Base-by-base conservation (phyloP, 1,140 invertebrate species). In the Ceratina japonica region DNA sequence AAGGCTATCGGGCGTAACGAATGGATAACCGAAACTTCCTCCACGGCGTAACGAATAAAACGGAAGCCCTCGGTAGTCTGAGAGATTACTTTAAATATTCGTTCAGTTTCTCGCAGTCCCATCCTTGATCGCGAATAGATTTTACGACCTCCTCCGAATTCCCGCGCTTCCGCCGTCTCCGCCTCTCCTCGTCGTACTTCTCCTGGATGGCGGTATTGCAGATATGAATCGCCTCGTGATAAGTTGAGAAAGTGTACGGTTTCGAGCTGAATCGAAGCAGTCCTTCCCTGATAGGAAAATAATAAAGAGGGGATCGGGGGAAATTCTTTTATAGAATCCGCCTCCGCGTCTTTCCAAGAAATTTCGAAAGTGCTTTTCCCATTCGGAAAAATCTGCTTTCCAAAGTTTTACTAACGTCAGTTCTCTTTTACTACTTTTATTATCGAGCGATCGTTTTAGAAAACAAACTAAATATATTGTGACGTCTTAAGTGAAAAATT, bases 131-230 rank as follows among this genome's bases (percentile, higher is more conserved):
- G 66, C 93, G 91, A 13, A 97, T 95, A 88, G 97, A 75, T 96
- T 95, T 52, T 95, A 90, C 84, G 94, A 93, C 91, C 94, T 82
- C 81, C 71, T 81, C 66, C 61, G 59, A 24, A 72, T 52, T 44
- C 18, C 71, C 70, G 24, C 82, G 81, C 73, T 80, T 87, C 59
- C 78, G 83, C 31, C 85, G 80, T 44, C 86, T 75, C 37, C 84
- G 65, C 49, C 82, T 83, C 65, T 90, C 87, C 88, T 96, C 97
- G 87, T 94, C 95, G 88, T 98, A 98, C 87, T 96, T 95, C 86
- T 95, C 95, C 92, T 98, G 97, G 58, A 99, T 95, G 10, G 97
- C 96, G 88, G 98, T 98, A 91, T 99, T 98, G 68, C 97, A 98
- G 71, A 99, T 92, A 91, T 98, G 97, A 84, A 98, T 95, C 0